phyloP scores from a whole-genome alignment of 2,888 invertebrate species.

The Linnaemya tessellans region DNA sequence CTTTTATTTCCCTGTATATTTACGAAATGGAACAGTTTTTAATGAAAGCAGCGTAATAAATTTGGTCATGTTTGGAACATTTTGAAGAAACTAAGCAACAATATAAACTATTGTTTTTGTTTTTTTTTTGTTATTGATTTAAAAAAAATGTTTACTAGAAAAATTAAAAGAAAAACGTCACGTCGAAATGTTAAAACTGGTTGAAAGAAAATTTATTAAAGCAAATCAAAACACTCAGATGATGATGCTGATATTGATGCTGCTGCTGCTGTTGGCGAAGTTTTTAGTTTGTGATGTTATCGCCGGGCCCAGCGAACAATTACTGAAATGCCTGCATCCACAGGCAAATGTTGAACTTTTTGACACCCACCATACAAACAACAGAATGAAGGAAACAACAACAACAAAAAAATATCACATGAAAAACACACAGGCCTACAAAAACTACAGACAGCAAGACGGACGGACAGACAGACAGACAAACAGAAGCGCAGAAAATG shows the following conservation, averaged over 20 bases:
- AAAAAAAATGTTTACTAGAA: conserved; percentile 21
- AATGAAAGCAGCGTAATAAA: conserved; percentile 77
- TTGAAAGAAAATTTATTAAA: conserved; percentile 58
- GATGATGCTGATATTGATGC: conserved; percentile 31
- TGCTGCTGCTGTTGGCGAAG: conserved; percentile 35
- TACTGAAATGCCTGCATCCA: conserved; percentile 79
- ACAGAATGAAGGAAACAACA: no score
- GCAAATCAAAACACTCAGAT: conserved; percentile 59
- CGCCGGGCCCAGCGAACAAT: conserved; percentile 79
- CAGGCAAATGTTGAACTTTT: conserved; percentile 76
- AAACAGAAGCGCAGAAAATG: conserved; percentile 44
- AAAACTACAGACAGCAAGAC: conserved; percentile 6
- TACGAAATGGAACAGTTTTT: conserved; percentile 27
- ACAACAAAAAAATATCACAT: conserved; percentile 30
- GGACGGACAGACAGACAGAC: background rate
- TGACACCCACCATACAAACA: conserved; percentile 80
- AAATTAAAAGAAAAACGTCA: background rate
- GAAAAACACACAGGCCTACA: conserved; percentile 41
- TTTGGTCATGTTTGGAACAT: conserved; percentile 80
- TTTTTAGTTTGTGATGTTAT: conserved; percentile 75
- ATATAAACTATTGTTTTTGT: conserved; percentile 29
- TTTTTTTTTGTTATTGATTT: background rate
- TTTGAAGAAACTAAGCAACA: conserved; percentile 75
- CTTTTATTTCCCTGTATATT: background rate
- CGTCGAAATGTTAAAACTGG: conserved; percentile 43